phyloP scores from a whole-genome alignment of 2,113 vertebrate species.

The Garra rufa region DNA sequence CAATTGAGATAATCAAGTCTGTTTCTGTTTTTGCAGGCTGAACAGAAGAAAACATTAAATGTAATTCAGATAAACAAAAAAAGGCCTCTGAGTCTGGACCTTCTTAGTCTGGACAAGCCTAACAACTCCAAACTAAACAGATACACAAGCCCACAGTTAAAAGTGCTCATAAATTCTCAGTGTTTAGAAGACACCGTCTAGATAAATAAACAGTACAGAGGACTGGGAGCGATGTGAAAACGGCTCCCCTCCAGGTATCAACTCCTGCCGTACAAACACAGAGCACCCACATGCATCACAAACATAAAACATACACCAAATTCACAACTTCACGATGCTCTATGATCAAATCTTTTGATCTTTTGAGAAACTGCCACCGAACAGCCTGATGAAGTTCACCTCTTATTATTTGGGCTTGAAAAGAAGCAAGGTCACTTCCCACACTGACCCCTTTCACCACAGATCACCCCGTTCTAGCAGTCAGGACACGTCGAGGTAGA shows the following conservation, averaged over 20 bases:
- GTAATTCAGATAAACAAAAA: background rate
- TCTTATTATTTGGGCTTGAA: constrained; percentile 8
- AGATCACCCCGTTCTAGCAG: constrained; percentile 8
- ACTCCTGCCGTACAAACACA: constrained; percentile 28
- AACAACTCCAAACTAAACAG: constrained; percentile 13
- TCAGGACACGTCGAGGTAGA: constrained; percentile 34
- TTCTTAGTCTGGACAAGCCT: constrained; percentile 1
- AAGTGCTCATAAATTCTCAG: background rate
- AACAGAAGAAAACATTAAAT: background rate
- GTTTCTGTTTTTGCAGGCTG: background rate
- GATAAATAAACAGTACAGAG: constrained; percentile 27
- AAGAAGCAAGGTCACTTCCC: constrained; percentile 26
- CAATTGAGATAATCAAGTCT: background rate
- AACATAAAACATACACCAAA: background rate
- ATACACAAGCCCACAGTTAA: background rate
- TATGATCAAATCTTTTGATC: constrained; percentile 8
- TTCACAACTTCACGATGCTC: background rate
- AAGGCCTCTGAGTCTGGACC: background rate
- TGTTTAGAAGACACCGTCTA: constrained; percentile 25
- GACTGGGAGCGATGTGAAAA: constrained; percentile 2
- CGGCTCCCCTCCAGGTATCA: constrained; percentile 1
- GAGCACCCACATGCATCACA: background rate
- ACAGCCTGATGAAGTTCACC: background rate
- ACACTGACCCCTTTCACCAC: constrained; percentile 32
- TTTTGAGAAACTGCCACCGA: background rate